These are phyloP conservation scores for Lycodopsis pacificus DNA, from an alignment of 2,797 vertebrate genomes.

Conservation along the genomic window DNA sequence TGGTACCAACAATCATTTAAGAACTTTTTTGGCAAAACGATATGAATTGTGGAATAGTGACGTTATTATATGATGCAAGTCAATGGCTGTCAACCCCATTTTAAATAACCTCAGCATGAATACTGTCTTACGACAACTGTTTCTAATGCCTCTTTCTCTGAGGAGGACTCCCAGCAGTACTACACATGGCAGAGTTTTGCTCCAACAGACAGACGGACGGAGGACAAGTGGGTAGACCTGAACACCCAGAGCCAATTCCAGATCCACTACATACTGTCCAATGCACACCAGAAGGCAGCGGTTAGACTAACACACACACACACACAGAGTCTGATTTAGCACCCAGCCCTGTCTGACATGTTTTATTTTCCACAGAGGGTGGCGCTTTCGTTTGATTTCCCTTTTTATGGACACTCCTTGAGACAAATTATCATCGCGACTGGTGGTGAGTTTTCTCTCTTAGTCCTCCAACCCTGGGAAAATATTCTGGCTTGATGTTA, in stretches of 20 bases:
- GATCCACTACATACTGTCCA: constrained; percentile 93
- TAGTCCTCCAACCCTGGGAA: constrained; percentile 33
- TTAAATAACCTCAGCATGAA: not conserved
- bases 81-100: not conserved
- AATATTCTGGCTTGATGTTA: constrained; percentile 11
- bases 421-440: constrained; percentile 96
- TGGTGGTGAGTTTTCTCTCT: constrained; percentile 85
- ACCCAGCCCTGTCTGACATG: constrained; percentile 3
- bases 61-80: not conserved
- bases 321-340: not conserved
- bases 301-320: constrained; percentile 80
- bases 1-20: not conserved
- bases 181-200: constrained; percentile 90
- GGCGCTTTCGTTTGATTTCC: constrained; percentile 94
- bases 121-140: not conserved
- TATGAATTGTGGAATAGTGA: not conserved
- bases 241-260: constrained; percentile 84
- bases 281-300: constrained; percentile 92
- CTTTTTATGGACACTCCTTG: constrained; percentile 94
- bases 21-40: not conserved
- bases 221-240: constrained; percentile 90
- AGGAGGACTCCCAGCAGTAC: constrained; percentile 93
- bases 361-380: constrained; percentile 83
- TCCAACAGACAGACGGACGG: constrained; percentile 80
- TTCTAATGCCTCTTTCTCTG: constrained; percentile 25